A percentile compares a stretch with the other conserved stretches of the same genome.
Conservation (phyloP, 1,140 invertebrate genomes). For the Planococcus citri region DNA sequence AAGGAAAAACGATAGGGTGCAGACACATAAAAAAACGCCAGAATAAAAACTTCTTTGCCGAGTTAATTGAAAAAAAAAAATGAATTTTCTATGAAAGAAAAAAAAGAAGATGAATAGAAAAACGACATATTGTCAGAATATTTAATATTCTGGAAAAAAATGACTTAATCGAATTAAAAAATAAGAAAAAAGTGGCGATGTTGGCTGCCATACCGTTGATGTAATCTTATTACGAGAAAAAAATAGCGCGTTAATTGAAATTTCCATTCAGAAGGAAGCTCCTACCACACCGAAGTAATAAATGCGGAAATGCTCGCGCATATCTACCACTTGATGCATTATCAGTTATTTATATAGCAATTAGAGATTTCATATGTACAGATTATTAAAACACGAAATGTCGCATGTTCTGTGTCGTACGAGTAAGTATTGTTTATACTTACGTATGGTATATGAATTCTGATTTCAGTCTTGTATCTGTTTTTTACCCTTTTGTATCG, state of each 20-base stretch:
- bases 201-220: background rate
- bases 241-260: background rate
- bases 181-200: no score
- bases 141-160: background rate
- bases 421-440: background rate
- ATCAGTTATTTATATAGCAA: no score
- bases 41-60: background rate
- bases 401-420: background rate
- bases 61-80: background rate
- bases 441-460: no score
- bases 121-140: background rate
- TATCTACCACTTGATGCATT: background rate
- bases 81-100: background rate
- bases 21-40: background rate
- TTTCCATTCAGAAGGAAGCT: background rate
- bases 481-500: no score
- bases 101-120: background rate
- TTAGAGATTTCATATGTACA: background rate
- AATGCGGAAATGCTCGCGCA: background rate
- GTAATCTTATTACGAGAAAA: background rate
- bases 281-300: background rate
- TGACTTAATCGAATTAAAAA: background rate
- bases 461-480: no score
- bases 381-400: background rate
- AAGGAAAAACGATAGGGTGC: background rate